These are phyloP conservation scores for Hycleus cichorii DNA, from an alignment of 1,140 invertebrate genomes.

Conservation along the genomic window DNA sequence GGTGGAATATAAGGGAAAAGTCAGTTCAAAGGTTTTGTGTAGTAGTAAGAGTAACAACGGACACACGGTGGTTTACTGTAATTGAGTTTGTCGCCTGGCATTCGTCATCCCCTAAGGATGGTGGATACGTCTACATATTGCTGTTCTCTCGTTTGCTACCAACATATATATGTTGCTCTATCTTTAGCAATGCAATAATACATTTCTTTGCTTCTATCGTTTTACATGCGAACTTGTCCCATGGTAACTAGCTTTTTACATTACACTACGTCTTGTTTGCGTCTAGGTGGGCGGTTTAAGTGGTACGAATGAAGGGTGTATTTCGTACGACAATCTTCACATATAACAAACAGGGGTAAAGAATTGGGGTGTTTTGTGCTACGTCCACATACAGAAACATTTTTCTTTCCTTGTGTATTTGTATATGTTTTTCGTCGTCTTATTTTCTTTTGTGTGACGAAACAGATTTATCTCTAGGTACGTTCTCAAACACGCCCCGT, in stretches of 20 bases:
- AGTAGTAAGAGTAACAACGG: constrained; percentile 1
- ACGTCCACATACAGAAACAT: too few species aligned
- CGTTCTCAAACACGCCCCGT: too few species aligned
- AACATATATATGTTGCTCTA: neutral
- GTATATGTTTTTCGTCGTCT: too few species aligned
- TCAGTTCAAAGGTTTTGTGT: constrained; percentile 32
- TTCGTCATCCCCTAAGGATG: constrained; percentile 28
- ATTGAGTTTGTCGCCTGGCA: constrained; percentile 35
- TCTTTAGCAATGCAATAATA: neutral
- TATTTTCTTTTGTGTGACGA: too few species aligned
- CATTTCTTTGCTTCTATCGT: constrained; percentile 4
- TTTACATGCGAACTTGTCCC: constrained; percentile 9
- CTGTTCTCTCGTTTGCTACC: neutral
- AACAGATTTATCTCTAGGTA: too few species aligned
- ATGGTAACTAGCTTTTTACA: constrained; percentile 11
- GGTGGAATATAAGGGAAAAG: constrained; percentile 14
- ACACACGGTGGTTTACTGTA: constrained; percentile 36
- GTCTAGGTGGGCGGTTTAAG: constrained; percentile 4
- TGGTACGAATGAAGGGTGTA: too few species aligned
- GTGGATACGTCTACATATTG: constrained; percentile 15
- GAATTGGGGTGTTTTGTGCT: too few species aligned
- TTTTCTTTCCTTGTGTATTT: too few species aligned
- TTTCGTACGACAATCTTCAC: too few species aligned
- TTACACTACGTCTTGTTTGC: constrained; percentile 11
- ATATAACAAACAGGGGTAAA: too few species aligned